Evolutionary conservation across 1,140 invertebrate genomes (phyloP).

Genomic region (Drosophila suzukii): DNA sequence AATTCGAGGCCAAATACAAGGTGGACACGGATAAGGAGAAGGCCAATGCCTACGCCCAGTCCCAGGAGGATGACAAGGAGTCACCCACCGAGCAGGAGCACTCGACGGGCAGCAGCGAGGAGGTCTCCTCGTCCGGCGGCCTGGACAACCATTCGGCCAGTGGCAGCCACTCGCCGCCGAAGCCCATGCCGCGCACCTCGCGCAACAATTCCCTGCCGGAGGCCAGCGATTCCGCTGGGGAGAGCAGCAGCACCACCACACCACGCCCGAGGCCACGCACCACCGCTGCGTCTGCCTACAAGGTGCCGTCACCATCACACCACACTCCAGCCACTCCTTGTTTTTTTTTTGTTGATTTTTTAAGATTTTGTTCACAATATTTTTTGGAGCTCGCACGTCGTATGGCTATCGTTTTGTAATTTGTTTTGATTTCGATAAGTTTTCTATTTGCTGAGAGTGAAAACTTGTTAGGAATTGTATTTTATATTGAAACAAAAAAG

Average conservation of each 20-base stretch:
- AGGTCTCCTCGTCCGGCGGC: constrained; percentile 61
- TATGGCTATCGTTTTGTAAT: not conserved
- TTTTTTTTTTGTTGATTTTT: constrained; percentile 10
- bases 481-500: no score
- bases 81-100: constrained; percentile 75
- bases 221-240: constrained; percentile 50
- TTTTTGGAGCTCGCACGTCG: not conserved
- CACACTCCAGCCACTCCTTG: not conserved
- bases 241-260: constrained; percentile 56
- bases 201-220: constrained; percentile 88
- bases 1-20: constrained; percentile 83
- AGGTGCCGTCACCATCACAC: constrained; percentile 58
- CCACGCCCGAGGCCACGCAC: constrained; percentile 91
- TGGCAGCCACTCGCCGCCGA: constrained; percentile 86
- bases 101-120: constrained; percentile 77
- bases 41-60: constrained; percentile 10
- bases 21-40: constrained; percentile 79
- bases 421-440: not conserved
- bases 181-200: constrained; percentile 90
- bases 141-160: constrained; percentile 65
- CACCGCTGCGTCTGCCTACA: constrained; percentile 86
- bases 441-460: not conserved
- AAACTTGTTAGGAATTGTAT: not conserved
- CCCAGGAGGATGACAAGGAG: constrained; percentile 67
- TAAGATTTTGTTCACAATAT: not conserved